Evolutionary conservation across 53 echinoderm and acorn worm species (phyloP).

Genomic region (Apostichopus leukothele): DNA sequence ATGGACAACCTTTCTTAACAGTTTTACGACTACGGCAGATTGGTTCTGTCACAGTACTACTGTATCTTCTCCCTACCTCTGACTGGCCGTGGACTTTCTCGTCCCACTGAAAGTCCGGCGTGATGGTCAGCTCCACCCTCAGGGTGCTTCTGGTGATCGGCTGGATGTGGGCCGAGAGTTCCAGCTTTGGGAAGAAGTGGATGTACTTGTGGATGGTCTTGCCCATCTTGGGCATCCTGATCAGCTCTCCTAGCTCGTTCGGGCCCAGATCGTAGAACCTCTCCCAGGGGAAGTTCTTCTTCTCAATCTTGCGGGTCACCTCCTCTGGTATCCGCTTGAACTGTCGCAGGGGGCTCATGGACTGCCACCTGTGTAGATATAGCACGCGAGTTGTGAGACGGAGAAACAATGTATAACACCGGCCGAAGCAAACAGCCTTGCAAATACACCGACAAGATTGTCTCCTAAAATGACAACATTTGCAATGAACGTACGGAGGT

Average conservation of each 20-base stretch:
- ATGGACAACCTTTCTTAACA: too few species aligned
- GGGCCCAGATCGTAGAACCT: constrained; percentile 97
- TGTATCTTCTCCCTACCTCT: constrained; percentile 53
- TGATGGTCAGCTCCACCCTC: constrained; percentile 96
- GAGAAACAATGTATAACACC: too few species aligned
- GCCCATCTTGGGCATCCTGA: constrained; percentile 99
- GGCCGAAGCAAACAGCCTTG: too few species aligned
- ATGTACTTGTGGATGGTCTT: constrained; percentile 99
- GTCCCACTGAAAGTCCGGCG: constrained; percentile 99
- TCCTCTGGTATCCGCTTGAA: constrained; percentile 98
- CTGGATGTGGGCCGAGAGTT: constrained; percentile 96
- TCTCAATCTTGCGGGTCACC: constrained; percentile 98
- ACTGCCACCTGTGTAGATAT: constrained; percentile 82
- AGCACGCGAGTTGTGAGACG: too few species aligned
- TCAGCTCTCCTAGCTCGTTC: constrained; percentile 97
- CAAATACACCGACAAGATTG: too few species aligned
- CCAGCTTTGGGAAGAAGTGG: constrained; percentile 93
- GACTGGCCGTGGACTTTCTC: constrained; percentile 98
- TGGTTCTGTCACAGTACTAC: too few species aligned
- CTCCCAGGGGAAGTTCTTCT: constrained; percentile 99
- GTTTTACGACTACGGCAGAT: too few species aligned
- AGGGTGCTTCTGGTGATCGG: constrained; percentile 96
- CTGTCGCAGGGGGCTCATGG: constrained; percentile 95
- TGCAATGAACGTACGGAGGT: too few species aligned
- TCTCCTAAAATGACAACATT: too few species aligned